Percentiles rank a stretch among this genome's conserved stretches.
phyloP scores from a whole-genome alignment of 1,140 invertebrate genomes.

The Streblospio benedicti region DNA sequence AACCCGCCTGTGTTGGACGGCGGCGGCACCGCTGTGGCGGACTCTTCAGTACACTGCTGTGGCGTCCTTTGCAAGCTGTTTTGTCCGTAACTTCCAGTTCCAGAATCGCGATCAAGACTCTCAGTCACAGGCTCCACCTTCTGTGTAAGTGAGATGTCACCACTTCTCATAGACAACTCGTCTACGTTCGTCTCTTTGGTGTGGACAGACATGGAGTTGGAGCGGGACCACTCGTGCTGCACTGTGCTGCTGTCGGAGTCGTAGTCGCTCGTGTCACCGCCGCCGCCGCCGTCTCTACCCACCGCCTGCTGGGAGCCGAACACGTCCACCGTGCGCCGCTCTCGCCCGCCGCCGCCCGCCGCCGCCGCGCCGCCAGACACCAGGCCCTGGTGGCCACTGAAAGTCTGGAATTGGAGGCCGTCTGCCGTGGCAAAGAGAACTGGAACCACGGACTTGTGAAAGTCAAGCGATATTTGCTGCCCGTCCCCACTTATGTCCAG shows the following conservation, averaged over 20 bases:
- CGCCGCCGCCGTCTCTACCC: slow-evolving; percentile 23
- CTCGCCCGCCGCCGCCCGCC: slow-evolving; percentile 3
- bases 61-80: too few relatives aligned
- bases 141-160: too few relatives aligned
- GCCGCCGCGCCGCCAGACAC: neutral
- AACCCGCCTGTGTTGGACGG: too few relatives aligned
- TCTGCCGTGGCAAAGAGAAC: slow-evolving; percentile 40
- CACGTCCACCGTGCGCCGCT: slow-evolving; percentile 26
- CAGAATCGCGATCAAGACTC: too few relatives aligned
- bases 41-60: too few relatives aligned
- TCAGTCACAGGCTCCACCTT: too few relatives aligned
- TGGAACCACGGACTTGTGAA: slow-evolving; percentile 29
- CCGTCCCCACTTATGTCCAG: neutral
- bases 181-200: too few relatives aligned
- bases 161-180: too few relatives aligned
- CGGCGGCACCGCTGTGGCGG: too few relatives aligned
- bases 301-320: slow-evolving; percentile 19
- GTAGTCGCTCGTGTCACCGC: slow-evolving; percentile 38
- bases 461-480: neutral
- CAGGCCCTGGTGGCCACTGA: slow-evolving; percentile 9
- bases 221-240: too few relatives aligned
- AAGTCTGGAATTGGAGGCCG: slow-evolving; percentile 36
- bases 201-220: too few relatives aligned
- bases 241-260: slow-evolving; percentile 31
- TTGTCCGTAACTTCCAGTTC: too few relatives aligned